phyloP scores from a whole-genome alignment of 2,888 invertebrate genomes.

The Lasioglossum malachurum region DNA sequence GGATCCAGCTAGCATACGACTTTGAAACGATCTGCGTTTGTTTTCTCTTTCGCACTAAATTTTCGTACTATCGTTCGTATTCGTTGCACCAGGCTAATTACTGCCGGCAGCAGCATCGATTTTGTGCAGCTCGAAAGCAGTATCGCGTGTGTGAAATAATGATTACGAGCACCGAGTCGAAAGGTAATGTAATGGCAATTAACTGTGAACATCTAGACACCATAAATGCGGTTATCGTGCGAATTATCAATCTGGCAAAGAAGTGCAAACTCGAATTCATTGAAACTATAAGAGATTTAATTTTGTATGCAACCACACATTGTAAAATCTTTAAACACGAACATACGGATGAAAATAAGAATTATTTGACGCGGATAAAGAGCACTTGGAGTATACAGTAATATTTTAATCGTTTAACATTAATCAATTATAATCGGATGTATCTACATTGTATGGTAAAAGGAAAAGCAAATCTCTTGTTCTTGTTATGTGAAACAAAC shows the following conservation, averaged over 20 bases:
- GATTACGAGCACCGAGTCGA: slow-evolving; percentile 9
- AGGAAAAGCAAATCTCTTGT: neutral
- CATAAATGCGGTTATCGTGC: neutral
- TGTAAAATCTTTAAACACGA: neutral
- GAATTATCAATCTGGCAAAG: neutral
- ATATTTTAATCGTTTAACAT: neutral
- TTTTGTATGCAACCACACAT: neutral
- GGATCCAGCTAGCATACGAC: neutral
- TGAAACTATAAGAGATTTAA: neutral
- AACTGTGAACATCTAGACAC: slow-evolving; percentile 1
- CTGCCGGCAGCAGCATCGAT: neutral
- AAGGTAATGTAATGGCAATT: slow-evolving; percentile 26
- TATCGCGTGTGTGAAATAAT: neutral
- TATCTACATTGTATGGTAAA: neutral
- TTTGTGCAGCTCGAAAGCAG: neutral
- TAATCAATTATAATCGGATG: neutral
- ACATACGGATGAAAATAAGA: neutral
- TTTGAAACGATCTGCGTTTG: neutral
- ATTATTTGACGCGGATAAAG: too few species aligned
- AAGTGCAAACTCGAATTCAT: neutral
- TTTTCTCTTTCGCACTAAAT: neutral
- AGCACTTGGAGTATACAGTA: too few species aligned
- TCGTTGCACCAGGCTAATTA: neutral
- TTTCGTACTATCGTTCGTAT: neutral
- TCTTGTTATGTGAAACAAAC: neutral